A percentile compares a stretch with the other conserved stretches of the same genome.
Evolutionary conservation across 37 sponge, comb jelly and placozoan genomes (phyloP).

Genomic region (Bolinopsis microptera): DNA sequence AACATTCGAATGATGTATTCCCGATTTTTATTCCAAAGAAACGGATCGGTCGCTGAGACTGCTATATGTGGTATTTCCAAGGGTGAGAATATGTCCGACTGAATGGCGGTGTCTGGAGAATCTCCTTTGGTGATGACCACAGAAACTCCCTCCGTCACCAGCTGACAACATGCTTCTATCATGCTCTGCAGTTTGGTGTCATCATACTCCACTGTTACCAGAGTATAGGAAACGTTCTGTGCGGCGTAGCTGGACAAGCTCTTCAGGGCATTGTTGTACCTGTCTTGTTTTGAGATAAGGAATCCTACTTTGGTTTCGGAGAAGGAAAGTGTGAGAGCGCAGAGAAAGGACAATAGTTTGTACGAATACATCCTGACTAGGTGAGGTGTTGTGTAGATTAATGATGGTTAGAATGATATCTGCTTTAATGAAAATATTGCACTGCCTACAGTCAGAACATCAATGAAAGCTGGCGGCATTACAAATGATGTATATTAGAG

Average conservation of each 20-base stretch:
- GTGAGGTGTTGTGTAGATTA: background rate
- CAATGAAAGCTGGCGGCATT: too few relatives aligned
- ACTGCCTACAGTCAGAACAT: too few relatives aligned
- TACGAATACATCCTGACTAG: too few relatives aligned
- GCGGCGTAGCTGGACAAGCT: background rate
- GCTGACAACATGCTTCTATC: conserved; percentile 11
- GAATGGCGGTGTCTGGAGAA: background rate
- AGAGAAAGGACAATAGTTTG: background rate
- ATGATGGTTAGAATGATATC: background rate
- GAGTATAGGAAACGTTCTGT: background rate
- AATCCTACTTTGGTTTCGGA: background rate
- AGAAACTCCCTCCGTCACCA: background rate
- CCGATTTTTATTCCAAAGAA: background rate
- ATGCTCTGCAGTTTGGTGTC: background rate
- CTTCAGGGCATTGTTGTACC: background rate
- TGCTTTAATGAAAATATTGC: too few relatives aligned
- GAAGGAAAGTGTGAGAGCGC: background rate
- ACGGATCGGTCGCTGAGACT: conserved; percentile 16
- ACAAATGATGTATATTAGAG: too few relatives aligned
- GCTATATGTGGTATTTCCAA: background rate
- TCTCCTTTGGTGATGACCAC: background rate
- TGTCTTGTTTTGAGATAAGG: background rate
- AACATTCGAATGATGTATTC: background rate
- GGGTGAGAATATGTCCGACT: background rate
- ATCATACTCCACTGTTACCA: background rate